Base-by-base conservation (phyloP, 1,140 invertebrate genomes). In the Reticulitermes speratus region DNA sequence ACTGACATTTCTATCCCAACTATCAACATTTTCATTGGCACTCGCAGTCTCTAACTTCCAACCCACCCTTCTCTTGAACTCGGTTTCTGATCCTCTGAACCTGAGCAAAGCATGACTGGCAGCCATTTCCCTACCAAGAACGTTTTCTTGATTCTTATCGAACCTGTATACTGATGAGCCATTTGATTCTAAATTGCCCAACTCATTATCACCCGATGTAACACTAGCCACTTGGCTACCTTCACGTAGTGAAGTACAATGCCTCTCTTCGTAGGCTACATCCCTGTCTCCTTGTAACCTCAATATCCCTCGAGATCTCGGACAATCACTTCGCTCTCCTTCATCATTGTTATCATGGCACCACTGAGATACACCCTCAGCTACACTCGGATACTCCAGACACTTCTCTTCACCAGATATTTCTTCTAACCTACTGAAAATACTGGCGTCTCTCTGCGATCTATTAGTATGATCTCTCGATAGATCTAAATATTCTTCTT, bases 401-500 rank as follows among this genome's bases (percentile, higher is more conserved):
- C 32, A 59, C 48, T 59, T 38, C 23, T 85, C 65, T 30, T 75
- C 65, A 8, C n/a, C 65, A 82, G 82, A 25, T 0, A 44, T 25
- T 45, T 84, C 44, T 52, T 84, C 83, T 30, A 52, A 19, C 44
- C 83, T 84, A 44, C 6, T 44, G 32, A 45, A 32, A 30, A 45
- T 25, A 30, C 7, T 84, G 44, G 44, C 38, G 44, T 84, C 83
- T 84, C 44, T 30, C 7, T 25, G 8, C 25, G 7, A 8, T n/a
- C 44, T 25, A 84, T 25, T 52, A 25, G 14, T 9, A 32, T 44
- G 44, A 12, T 45, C 48, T 52, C 83, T 84, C 5, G 21, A 32
- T 9, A 32, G 0, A 16, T 45, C 44, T 32, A 12, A 25, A 19
- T 12, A 84, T 30, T 84, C 65, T 32, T 85, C 85, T 86, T 96